Evolutionary conservation across 1,140 invertebrate genomes (phyloP).

Genomic region (Asobara japonica): DNA sequence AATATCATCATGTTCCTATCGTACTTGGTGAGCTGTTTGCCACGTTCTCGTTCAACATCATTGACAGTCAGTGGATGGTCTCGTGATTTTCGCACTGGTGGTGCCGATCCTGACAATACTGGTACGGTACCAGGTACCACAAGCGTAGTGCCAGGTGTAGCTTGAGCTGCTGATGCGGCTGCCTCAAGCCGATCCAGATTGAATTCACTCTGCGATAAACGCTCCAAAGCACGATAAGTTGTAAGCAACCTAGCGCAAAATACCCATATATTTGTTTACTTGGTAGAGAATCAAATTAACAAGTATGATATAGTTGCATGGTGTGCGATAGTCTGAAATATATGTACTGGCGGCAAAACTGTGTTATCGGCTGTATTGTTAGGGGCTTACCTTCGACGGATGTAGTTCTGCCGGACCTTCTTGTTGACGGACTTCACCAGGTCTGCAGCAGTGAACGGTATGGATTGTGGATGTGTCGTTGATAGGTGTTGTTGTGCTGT

Average conservation of each 20-base stretch:
- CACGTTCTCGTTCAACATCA: slow-evolving; percentile 83
- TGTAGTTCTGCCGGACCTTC: slow-evolving; percentile 72
- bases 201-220: slow-evolving; percentile 84
- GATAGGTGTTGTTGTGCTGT: slow-evolving; percentile 65
- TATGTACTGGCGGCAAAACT: too few relatives aligned
- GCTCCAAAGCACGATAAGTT: slow-evolving; percentile 82
- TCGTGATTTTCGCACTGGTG: slow-evolving; percentile 53
- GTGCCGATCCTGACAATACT: slow-evolving; percentile 39
- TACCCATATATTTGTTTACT: slow-evolving; percentile 20
- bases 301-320: too few relatives aligned
- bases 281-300: background rate
- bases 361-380: too few relatives aligned
- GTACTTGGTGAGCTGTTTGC: slow-evolving; percentile 85
- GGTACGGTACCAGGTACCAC: slow-evolving; percentile 66
- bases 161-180: slow-evolving; percentile 64
- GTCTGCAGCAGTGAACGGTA: slow-evolving; percentile 76
- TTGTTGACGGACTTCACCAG: slow-evolving; percentile 84
- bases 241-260: slow-evolving; percentile 72
- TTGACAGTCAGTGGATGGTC: slow-evolving; percentile 76
- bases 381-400: slow-evolving; percentile 56
- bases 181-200: slow-evolving; percentile 80
- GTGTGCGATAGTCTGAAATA: too few relatives aligned
- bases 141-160: slow-evolving; percentile 63
- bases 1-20: slow-evolving; percentile 93
- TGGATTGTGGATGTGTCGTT: slow-evolving; percentile 63